Base-by-base conservation (phyloP, 2,797 vertebrate species). In the Myiotriccus ornatus region DNA sequence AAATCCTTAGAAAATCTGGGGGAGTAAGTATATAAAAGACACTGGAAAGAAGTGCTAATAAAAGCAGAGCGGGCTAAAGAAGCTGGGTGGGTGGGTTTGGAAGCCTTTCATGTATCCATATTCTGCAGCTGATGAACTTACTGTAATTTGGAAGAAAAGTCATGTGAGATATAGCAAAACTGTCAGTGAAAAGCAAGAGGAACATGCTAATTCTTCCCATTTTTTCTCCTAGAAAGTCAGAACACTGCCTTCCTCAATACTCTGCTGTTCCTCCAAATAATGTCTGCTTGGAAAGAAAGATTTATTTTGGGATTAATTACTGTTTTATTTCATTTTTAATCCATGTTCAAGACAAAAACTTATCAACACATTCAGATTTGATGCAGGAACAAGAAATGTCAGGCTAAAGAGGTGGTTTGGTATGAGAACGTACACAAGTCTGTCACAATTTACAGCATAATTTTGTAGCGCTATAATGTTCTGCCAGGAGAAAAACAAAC, bases 401-500 rank as follows among this genome's bases (percentile, higher is more conserved):
- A 93, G 25, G 56, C 77, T 53, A 57, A 82, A 90, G 47, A 55
- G 62, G 7, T 39, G 14, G 25, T 69, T 84, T 85, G 62, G 28
- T 83, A 44, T 18, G 30, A 87, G 74, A 84, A 88, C 1, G 4
- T 46, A 56, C 34, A 77, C 14, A 60, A 1, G 4, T 62, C 90
- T 87, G 27, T 79, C 67, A 84, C 68, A 84, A 82, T 76, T 78
- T 60, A 67, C 49, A 64, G 22, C 37, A 27, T 5, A 74, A 78
- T 86, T 92, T 84, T 63, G 30, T 49, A 92, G 70, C 37, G 34
- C 8, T 62, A 4, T 64, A 69, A 55, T 25, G 18, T 73, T 95
- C 85, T 94, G 62, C 59, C 59, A 84, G 84, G 32, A 92, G 34
- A 76, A 94, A 90, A 93, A 88, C 39, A 88, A 91, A 86, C n/a